Base-by-base conservation (phyloP, 1,140 invertebrate species). In the Trissolcus basalis region DNA sequence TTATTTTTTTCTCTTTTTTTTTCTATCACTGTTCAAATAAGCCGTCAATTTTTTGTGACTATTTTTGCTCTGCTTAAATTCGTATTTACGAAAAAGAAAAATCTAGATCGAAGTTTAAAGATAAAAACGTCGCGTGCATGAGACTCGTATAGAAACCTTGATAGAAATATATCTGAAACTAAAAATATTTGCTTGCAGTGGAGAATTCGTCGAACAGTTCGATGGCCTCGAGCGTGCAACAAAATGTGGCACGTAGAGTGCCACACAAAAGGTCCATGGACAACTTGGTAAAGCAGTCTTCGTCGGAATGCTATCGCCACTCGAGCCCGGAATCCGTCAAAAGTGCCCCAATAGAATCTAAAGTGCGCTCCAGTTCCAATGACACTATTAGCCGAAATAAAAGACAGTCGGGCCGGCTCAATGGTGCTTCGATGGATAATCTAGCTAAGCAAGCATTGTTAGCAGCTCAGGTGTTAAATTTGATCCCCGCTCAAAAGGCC, bases 401-500 rank as follows among this genome's bases (percentile, higher is more conserved):
- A 55, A 81, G 82, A 71, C 72, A 81, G 41, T 54, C 74, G n/a
- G 61, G 64, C 36, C 78, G 83, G 53, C 60, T 54, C 35, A 79
- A 81, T 61, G 81, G 80, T 19, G 90, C 90, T 5, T 93, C 92
- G 72, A 92, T 91, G 79, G 92, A 93, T 76, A 93, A 91, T 83
- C 88, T 94, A 64, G 93, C 92, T 12, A 90, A 92, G 61, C 93
- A 94, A 78, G 91, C 93, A 32, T 83, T 95, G 63, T 88, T 94
- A 77, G 93, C 93, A 55, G 93, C 93, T 67, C 93, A 94, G 87
- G 93, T 94, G 54, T 83, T 95, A 50, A 92, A 94, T 86, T 89
- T 95, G 58, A 94, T 95, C 81, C 94, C 94, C 12, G 93, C 93
- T 1, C 91, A 93, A 47, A 93, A 94, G 84, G 94, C 93, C 56